Conservation (phyloP, 2,888 invertebrate species). For the Melieria picta region DNA sequence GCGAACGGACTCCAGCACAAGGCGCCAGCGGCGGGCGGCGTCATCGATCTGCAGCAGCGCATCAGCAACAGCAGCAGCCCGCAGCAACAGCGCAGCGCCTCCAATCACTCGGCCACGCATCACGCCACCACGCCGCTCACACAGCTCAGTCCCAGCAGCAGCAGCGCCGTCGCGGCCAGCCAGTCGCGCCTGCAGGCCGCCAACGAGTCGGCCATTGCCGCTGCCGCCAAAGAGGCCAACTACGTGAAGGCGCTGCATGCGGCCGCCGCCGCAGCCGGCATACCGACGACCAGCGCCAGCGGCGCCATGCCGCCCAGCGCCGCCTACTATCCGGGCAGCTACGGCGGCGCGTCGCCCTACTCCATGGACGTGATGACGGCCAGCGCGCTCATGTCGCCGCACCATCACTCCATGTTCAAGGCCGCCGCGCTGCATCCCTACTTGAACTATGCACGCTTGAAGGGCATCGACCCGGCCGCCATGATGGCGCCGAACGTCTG, state of each 20-base stretch:
- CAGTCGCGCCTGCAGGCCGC: constrained; percentile 46
- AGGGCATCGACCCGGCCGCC: constrained; percentile 69
- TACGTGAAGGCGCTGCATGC: constrained; percentile 64
- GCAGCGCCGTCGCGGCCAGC: constrained; percentile 53
- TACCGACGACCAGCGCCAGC: constrained; percentile 33
- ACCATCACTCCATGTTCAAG: constrained; percentile 79
- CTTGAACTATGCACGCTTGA: constrained; percentile 86
- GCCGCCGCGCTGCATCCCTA: constrained; percentile 81
- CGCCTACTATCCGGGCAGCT: constrained; percentile 67
- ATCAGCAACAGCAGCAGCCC: constrained; percentile 50
- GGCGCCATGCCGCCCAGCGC: constrained; percentile 37
- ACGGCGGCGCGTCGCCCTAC: constrained; percentile 64
- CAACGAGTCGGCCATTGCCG: constrained; percentile 52
- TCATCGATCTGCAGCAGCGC: constrained; percentile 45
- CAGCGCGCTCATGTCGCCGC: constrained; percentile 79
- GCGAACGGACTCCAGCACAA: constrained; percentile 18
- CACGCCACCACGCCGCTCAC: constrained; percentile 36
- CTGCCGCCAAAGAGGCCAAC: constrained; percentile 63
- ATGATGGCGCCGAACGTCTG: constrained; percentile 79
- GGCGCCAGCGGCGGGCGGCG: constrained; percentile 37
- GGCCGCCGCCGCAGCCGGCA: constrained; percentile 52
- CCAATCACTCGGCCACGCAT: constrained; percentile 35
- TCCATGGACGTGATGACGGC: constrained; percentile 80
- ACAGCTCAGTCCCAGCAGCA: constrained; percentile 56
- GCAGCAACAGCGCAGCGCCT: constrained; percentile 41